These are phyloP conservation scores for Hoplodrina ambigua DNA, from an alignment of 2,888 invertebrate genomes.

Conservation along the genomic window DNA sequence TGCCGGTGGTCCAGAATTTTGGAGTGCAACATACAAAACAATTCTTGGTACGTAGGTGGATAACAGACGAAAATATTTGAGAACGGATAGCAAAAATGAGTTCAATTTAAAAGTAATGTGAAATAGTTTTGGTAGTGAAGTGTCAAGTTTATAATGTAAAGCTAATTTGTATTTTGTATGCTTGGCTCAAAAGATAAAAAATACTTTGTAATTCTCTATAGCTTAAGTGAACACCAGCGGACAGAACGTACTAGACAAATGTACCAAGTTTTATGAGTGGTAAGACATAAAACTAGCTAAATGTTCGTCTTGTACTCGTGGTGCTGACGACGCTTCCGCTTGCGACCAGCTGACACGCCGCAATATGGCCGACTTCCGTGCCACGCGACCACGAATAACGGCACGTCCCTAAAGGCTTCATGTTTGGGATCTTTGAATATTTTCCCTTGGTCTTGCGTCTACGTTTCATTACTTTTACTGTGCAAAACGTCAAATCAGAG, in stretches of 20 bases:
- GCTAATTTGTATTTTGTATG: slow-evolving; percentile 13
- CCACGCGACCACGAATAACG: slow-evolving; percentile 70
- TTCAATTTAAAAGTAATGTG: slow-evolving; percentile 38
- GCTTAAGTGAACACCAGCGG: slow-evolving; percentile 59
- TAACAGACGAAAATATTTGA: slow-evolving; percentile 64
- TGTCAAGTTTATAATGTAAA: slow-evolving; percentile 15
- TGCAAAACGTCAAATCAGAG: slow-evolving; percentile 36
- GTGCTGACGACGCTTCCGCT: slow-evolving; percentile 71
- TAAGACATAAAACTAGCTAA: slow-evolving; percentile 79
- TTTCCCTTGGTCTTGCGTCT: slow-evolving; percentile 37
- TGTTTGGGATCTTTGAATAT: slow-evolving; percentile 66
- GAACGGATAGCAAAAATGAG: slow-evolving; percentile 25
- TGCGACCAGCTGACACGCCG: slow-evolving; percentile 74
- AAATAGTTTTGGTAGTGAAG: slow-evolving; percentile 42
- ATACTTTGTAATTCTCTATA: slow-evolving; percentile 52
- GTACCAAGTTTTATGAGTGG: slow-evolving; percentile 78
- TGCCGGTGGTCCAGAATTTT: slow-evolving; percentile 66
- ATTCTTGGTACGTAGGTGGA: slow-evolving; percentile 64
- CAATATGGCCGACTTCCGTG: slow-evolving; percentile 77
- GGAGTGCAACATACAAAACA: slow-evolving; percentile 71
- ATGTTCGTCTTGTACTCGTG: slow-evolving; percentile 74
- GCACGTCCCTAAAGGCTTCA: slow-evolving; percentile 65
- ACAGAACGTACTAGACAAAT: slow-evolving; percentile 68
- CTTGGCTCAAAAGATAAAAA: slow-evolving; percentile 30
- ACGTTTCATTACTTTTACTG: slow-evolving; percentile 27